Percentiles rank a stretch among this genome's conserved stretches.
Evolutionary conservation across 1,140 invertebrate genomes (phyloP).

Genomic region (Drosophila funebris): DNA sequence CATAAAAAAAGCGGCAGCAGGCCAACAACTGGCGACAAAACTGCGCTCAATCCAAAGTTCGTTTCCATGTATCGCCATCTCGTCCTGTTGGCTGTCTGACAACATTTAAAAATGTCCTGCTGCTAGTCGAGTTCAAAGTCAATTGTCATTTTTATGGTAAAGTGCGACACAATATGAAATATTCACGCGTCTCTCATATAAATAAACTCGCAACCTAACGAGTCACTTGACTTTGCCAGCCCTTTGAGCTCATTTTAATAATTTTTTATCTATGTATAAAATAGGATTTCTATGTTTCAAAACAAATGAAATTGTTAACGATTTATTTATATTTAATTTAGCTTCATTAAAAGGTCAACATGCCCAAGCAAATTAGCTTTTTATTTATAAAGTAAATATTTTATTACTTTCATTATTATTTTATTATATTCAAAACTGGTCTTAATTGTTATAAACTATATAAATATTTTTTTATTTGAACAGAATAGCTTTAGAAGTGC

Average conservation of each 20-base stretch:
- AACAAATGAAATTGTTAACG: background rate
- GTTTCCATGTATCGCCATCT: conserved; percentile 62
- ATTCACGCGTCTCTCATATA: conserved; percentile 43
- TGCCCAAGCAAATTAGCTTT: too few relatives aligned
- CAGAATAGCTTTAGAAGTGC: too few relatives aligned
- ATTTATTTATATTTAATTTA: too few relatives aligned
- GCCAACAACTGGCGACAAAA: conserved; percentile 52
- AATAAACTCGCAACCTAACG: conserved; percentile 29
- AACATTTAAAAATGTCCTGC: conserved; percentile 71
- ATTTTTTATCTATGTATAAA: background rate
- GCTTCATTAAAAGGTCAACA: too few relatives aligned
- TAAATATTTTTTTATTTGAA: too few relatives aligned
- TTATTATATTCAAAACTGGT: too few relatives aligned
- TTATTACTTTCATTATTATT: too few relatives aligned
- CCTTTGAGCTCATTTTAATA: background rate
- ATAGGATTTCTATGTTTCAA: background rate
- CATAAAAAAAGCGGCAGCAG: conserved; percentile 70
- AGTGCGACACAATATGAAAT: conserved; percentile 69
- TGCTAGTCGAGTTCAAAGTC: conserved; percentile 76
- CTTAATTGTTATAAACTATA: too few relatives aligned
- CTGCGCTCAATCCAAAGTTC: conserved; percentile 49
- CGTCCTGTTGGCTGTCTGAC: conserved; percentile 69
- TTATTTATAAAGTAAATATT: too few relatives aligned
- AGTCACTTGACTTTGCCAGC: background rate
- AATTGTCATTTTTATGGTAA: conserved; percentile 77